A percentile compares a stretch with the other conserved stretches of the same genome.
Conservation (phyloP, 2,797 vertebrate species). For the Diceros bicornis region DNA sequence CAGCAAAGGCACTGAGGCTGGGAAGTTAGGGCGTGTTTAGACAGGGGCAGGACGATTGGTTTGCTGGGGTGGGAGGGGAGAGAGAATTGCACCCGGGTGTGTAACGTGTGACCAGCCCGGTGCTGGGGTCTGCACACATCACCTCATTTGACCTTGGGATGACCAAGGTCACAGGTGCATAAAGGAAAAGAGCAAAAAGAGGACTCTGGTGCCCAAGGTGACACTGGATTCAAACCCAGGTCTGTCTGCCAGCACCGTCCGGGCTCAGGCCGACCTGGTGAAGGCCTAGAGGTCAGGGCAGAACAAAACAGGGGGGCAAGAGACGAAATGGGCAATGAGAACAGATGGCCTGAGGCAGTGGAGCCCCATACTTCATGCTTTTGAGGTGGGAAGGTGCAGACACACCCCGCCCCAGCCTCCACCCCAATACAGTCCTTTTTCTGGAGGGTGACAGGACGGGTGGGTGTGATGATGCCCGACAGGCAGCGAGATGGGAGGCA, state of each 20-base stretch:
- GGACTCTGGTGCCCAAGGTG: background rate
- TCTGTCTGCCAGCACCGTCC: background rate
- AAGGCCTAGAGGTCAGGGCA: background rate
- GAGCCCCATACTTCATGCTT: background rate
- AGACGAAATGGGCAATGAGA: background rate
- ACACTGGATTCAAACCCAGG: background rate
- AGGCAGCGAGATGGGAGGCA: background rate
- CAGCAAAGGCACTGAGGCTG: background rate
- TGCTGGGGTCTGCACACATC: background rate
- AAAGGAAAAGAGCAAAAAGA: background rate
- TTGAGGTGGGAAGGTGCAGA: too few species aligned
- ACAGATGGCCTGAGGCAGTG: background rate
- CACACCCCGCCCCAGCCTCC: rapidly evolving
- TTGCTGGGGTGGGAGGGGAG: background rate
- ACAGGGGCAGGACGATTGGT: background rate
- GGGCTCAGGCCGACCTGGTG: background rate
- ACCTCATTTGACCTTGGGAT: background rate
- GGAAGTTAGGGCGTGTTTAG: background rate
- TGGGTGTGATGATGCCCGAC: rapidly evolving
- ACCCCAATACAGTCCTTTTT: background rate
- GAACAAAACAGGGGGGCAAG: too few species aligned
- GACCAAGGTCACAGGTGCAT: background rate
- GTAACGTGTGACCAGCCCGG: background rate
- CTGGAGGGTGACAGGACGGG: background rate
- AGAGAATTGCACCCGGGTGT: background rate